Percentiles rank a stretch among this genome's conserved stretches.
phyloP scores from a whole-genome alignment of 1,140 invertebrate genomes.

The Streblospio benedicti region DNA sequence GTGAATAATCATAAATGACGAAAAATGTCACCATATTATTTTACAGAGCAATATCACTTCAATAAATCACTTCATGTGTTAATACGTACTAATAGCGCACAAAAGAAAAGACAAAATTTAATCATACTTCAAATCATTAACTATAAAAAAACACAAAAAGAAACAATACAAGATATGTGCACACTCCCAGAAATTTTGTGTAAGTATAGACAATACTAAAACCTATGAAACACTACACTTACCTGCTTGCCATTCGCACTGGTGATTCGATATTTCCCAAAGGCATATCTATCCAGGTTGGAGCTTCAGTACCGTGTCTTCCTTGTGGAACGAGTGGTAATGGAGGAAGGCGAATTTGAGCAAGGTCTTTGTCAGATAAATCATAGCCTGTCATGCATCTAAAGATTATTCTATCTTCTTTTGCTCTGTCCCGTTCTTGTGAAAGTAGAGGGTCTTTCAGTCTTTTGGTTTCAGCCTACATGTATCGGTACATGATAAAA shows the following conservation, averaged over 20 bases:
- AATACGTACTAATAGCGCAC: too few species aligned
- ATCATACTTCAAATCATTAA: too few species aligned
- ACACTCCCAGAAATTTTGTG: too few species aligned
- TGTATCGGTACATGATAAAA: not conserved
- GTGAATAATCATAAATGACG: too few species aligned
- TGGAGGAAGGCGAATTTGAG: slow-evolving; percentile 39
- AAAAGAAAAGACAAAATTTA: too few species aligned
- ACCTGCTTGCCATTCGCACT: slow-evolving; percentile 36
- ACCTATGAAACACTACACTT: too few species aligned
- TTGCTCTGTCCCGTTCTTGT: slow-evolving; percentile 27
- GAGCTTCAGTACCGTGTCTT: slow-evolving; percentile 35
- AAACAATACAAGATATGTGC: too few species aligned
- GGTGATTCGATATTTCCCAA: slow-evolving; percentile 38
- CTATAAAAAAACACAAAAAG: too few species aligned
- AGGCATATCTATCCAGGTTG: slow-evolving; percentile 37
- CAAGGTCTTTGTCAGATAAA: slow-evolving; percentile 35
- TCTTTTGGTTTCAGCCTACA: slow-evolving; percentile 11
- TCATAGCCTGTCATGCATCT: slow-evolving; percentile 35
- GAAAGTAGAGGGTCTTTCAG: slow-evolving; percentile 36
- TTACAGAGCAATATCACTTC: too few species aligned
- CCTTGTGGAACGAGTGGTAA: slow-evolving; percentile 37
- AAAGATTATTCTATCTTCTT: slow-evolving; percentile 38
- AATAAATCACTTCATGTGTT: too few species aligned
- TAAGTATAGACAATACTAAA: too few species aligned
- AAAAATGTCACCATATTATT: too few species aligned